A percentile compares a stretch with the other conserved stretches of the same genome.
Evolutionary conservation across 2,113 vertebrate genomes (phyloP).

Genomic region (Gallinago media): DNA sequence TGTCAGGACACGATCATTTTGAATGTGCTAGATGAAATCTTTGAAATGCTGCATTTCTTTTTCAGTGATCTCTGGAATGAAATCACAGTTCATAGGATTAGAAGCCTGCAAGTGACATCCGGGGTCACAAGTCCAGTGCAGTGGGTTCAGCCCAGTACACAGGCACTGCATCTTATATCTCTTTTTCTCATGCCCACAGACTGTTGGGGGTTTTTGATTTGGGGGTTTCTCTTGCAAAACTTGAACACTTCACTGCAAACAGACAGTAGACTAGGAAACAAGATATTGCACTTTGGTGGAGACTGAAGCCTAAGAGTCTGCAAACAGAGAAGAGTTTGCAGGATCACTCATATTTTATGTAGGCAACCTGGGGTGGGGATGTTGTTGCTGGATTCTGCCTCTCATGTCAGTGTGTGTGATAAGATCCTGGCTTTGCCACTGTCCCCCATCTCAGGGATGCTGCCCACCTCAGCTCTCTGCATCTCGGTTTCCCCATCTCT

Average conservation of each 20-base stretch:
- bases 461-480: background rate
- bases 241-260: background rate
- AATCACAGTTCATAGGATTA: background rate
- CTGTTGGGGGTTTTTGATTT: background rate
- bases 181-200: background rate
- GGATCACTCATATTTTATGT: background rate
- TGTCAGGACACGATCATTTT: background rate
- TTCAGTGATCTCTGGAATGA: background rate
- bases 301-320: background rate
- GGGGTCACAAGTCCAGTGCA: background rate
- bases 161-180: background rate
- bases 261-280: background rate
- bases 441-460: background rate
- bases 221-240: background rate
- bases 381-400: background rate
- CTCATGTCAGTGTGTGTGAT: rapidly evolving
- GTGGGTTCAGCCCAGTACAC: background rate
- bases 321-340: background rate
- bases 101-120: background rate
- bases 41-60: background rate
- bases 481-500: background rate
- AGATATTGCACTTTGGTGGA: background rate
- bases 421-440: background rate
- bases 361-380: background rate
- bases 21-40: conserved; percentile 17